phyloP scores from a whole-genome alignment of 1,140 invertebrate species.

The Bombus haemorrhoidalis region DNA sequence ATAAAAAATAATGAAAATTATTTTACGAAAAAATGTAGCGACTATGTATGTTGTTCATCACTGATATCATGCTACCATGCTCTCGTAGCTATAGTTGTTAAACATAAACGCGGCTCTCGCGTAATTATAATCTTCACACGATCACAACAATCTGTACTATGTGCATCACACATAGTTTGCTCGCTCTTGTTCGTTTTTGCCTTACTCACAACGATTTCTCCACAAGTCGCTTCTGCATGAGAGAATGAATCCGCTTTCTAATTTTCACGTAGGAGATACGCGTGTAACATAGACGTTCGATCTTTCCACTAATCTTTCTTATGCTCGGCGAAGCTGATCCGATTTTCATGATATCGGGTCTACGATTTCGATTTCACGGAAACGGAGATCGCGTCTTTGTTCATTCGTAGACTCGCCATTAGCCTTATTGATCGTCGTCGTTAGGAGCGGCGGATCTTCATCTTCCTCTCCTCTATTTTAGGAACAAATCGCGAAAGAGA shows the following conservation, averaged over 20 bases:
- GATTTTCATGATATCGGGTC: neutral
- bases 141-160: neutral
- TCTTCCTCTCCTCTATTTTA: constrained; percentile 74
- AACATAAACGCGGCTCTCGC: neutral
- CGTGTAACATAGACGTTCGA: constrained; percentile 34
- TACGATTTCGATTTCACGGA: neutral
- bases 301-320: neutral
- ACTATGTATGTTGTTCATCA: constrained; percentile 8
- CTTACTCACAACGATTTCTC: neutral
- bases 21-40: neutral
- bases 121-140: neutral
- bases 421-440: neutral
- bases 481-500: constrained; percentile 89
- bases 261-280: constrained; percentile 4
- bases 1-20: neutral
- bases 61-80: constrained; percentile 1
- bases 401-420: constrained; percentile 34
- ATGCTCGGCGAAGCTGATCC: neutral
- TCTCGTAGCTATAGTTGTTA: neutral
- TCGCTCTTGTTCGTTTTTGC: constrained; percentile 6
- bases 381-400: constrained; percentile 35
- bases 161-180: neutral
- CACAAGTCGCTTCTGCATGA: constrained; percentile 43
- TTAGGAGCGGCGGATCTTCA: neutral
- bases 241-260: constrained; percentile 22